Conservation (phyloP, 1,140 invertebrate species). For the Drosophila mauritiana region DNA sequence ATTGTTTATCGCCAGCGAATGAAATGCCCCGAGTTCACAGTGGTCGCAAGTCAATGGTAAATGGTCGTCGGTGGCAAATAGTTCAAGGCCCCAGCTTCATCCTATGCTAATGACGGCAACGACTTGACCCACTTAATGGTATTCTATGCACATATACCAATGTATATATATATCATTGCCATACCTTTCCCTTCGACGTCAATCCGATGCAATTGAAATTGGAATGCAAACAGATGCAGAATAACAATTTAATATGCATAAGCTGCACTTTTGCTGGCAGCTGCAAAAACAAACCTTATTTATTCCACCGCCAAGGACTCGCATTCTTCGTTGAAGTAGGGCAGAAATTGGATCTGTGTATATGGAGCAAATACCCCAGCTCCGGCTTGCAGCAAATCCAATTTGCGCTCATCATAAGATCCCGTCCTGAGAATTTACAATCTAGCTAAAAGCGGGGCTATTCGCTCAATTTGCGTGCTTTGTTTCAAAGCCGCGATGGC, state of each 20-base stretch:
- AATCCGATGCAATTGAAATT: constrained; percentile 10
- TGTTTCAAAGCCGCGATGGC: constrained; percentile 10
- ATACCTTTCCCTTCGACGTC: constrained; percentile 1
- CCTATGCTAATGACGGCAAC: constrained; percentile 51
- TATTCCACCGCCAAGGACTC: constrained; percentile 19
- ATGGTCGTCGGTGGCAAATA: constrained; percentile 27
- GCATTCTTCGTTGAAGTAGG: constrained; percentile 7
- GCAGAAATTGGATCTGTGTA: constrained; percentile 8
- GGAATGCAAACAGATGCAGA: constrained; percentile 42
- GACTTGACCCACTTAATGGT: constrained; percentile 57
- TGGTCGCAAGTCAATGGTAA: constrained; percentile 42
- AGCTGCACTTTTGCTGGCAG: constrained; percentile 42
- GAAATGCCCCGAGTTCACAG: constrained; percentile 44
- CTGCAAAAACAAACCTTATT: constrained; percentile 17
- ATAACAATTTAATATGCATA: constrained; percentile 56
- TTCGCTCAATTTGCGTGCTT: constrained; percentile 36
- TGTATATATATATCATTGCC: background rate
- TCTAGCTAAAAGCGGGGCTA: constrained; percentile 14
- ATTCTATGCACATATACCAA: background rate
- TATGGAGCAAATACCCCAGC: constrained; percentile 9
- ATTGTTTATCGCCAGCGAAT: constrained; percentile 71
- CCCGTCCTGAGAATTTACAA: background rate
- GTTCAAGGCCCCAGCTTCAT: constrained; percentile 29
- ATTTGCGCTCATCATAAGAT: constrained; percentile 19
- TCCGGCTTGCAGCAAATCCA: constrained; percentile 12